Percentiles rank a stretch among this genome's conserved stretches.
Evolutionary conservation across 2,888 invertebrate species (phyloP).

Genomic region (Tridacna gigas): DNA sequence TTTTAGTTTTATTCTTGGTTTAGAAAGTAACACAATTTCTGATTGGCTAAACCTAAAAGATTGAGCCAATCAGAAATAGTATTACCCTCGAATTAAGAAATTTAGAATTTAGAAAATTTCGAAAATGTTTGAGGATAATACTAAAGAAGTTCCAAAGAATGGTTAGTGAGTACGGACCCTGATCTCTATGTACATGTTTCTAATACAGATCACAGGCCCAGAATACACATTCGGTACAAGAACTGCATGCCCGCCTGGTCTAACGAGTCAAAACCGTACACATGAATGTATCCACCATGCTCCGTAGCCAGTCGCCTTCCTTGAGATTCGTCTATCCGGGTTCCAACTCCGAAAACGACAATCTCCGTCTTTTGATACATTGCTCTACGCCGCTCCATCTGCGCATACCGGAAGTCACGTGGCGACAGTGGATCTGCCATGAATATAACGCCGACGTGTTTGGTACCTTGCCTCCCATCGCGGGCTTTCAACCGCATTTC

Average conservation of each 20-base stretch:
- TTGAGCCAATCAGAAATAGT: no score
- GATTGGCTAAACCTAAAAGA: no score
- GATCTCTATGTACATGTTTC: no score
- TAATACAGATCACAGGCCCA: conserved; percentile 23
- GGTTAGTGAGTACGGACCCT: no score
- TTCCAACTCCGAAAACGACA: conserved; percentile 68
- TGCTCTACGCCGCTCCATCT: conserved; percentile 58
- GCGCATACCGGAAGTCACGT: conserved; percentile 46
- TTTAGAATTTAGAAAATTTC: no score
- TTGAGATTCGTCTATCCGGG: conserved; percentile 43
- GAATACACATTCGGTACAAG: conserved; percentile 48
- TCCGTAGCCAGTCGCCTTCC: conserved; percentile 44
- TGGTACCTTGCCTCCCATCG: conserved; percentile 41
- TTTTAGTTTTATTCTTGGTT: no score
- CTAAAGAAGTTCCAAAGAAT: no score
- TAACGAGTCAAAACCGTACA: conserved; percentile 42
- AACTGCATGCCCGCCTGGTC: conserved; percentile 34
- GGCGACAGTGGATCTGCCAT: conserved; percentile 43
- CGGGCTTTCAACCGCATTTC: conserved; percentile 57
- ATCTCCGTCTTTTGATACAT: conserved; percentile 61
- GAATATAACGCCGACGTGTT: conserved; percentile 60
- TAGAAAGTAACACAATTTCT: no score
- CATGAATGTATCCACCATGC: conserved; percentile 44
- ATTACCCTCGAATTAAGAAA: no score
- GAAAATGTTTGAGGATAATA: no score